phyloP scores from a whole-genome alignment of 2,113 vertebrate genomes.

The Azemiops feae region DNA sequence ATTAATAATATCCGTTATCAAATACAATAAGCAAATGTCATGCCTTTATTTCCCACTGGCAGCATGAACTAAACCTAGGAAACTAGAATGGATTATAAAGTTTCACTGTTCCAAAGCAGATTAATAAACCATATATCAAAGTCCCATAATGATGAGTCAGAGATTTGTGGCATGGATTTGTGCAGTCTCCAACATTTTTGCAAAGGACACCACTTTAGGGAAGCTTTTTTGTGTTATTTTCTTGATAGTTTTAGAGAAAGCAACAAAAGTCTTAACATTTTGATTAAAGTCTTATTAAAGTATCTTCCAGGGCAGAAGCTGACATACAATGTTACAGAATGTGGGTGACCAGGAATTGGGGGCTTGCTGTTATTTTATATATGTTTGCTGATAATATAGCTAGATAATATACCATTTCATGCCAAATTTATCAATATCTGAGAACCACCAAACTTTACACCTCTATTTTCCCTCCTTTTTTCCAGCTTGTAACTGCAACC shows the following conservation, averaged over 20 bases:
- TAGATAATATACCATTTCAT: background rate
- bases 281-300: constrained; percentile 59
- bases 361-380: background rate
- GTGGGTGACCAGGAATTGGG: background rate
- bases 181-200: constrained; percentile 69
- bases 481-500: constrained; percentile 93
- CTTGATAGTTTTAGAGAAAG: constrained; percentile 58
- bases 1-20: constrained; percentile 57
- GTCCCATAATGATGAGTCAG: constrained; percentile 47
- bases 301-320: constrained; percentile 2
- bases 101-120: constrained; percentile 58
- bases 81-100: constrained; percentile 71
- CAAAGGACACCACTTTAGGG: constrained; percentile 57
- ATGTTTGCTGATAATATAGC: background rate
- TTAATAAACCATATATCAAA: constrained; percentile 56
- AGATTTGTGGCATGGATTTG: constrained; percentile 63
- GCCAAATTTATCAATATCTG: background rate
- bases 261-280: constrained; percentile 54
- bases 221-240: constrained; percentile 59
- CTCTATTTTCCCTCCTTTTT: constrained; percentile 8
- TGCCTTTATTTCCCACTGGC: constrained; percentile 66
- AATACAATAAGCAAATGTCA: constrained; percentile 59
- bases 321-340: constrained; percentile 41
- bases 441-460: background rate
- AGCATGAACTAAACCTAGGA: constrained; percentile 73